A percentile compares a stretch with the other conserved stretches of the same genome.
phyloP scores from a whole-genome alignment of 2,797 vertebrate genomes.

The Crypturellus tataupa region DNA sequence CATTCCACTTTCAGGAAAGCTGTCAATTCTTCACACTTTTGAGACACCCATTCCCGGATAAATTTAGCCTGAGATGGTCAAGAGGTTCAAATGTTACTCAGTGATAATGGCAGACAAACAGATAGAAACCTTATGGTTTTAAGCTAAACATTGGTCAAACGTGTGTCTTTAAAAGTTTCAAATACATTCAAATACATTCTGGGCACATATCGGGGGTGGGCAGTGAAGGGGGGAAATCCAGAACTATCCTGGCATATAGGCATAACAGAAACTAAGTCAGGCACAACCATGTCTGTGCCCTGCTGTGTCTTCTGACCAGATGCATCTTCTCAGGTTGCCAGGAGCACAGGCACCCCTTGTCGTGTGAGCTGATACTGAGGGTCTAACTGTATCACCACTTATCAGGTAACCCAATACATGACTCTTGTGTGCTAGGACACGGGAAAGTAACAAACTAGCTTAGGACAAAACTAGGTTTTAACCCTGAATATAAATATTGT shows the following conservation, averaged over 20 bases:
- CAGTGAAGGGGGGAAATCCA: accelerated
- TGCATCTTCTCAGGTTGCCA: neutral
- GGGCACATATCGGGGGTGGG: neutral
- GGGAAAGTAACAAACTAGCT: neutral
- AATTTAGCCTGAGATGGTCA: neutral
- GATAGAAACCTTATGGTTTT: neutral
- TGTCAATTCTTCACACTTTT: neutral
- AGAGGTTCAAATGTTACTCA: neutral
- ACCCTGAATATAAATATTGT: neutral
- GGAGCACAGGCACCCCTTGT: neutral
- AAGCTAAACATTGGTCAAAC: neutral
- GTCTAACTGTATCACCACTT: neutral
- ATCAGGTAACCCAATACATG: neutral
- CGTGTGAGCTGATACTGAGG: neutral
- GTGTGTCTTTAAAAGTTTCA: neutral
- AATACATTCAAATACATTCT: neutral
- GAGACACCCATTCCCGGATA: neutral
- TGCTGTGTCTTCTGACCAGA: neutral
- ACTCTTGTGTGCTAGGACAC: neutral
- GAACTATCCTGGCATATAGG: neutral
- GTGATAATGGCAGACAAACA: neutral
- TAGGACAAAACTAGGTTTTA: neutral
- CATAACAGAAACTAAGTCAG: neutral
- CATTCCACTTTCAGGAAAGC: neutral
- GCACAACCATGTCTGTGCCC: neutral